phyloP scores from a whole-genome alignment of 1,140 invertebrate species.

The Trichonephila clavipes region DNA sequence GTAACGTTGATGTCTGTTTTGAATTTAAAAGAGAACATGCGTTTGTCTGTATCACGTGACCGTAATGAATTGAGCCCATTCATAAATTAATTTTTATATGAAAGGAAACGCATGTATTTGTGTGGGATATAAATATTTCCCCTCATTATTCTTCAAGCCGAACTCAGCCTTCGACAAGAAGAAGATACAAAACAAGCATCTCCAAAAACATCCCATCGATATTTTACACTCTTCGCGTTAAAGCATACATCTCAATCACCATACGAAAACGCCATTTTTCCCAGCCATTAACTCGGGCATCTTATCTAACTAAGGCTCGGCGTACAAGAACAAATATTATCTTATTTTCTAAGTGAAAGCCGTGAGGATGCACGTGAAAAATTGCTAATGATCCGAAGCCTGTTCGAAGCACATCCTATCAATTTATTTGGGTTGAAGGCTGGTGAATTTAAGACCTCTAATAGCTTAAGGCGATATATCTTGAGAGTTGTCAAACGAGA shows the following conservation, averaged over 20 bases:
- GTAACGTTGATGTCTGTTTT: too few relatives aligned
- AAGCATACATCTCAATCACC: neutral
- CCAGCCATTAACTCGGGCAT: neutral
- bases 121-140: too few relatives aligned
- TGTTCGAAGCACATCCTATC: constrained; percentile 27
- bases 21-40: too few relatives aligned
- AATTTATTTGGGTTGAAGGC: constrained; percentile 54
- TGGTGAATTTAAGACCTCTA: constrained; percentile 58
- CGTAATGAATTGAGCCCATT: too few relatives aligned
- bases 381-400: constrained; percentile 63
- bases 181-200: neutral
- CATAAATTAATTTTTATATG: too few relatives aligned
- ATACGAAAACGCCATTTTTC: neutral
- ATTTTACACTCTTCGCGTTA: neutral
- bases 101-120: too few relatives aligned
- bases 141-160: too few relatives aligned
- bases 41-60: too few relatives aligned
- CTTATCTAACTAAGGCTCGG: neutral
- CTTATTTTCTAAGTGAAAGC: constrained; percentile 3
- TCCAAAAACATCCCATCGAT: neutral
- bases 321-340: constrained; percentile 30
- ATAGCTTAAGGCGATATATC: constrained; percentile 60
- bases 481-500: constrained; percentile 12
- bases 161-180: too few relatives aligned
- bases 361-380: constrained; percentile 28